These are phyloP conservation scores for Nycticebus coucang DNA, from an alignment of 2,113 vertebrate genomes.

Conservation along the genomic window DNA sequence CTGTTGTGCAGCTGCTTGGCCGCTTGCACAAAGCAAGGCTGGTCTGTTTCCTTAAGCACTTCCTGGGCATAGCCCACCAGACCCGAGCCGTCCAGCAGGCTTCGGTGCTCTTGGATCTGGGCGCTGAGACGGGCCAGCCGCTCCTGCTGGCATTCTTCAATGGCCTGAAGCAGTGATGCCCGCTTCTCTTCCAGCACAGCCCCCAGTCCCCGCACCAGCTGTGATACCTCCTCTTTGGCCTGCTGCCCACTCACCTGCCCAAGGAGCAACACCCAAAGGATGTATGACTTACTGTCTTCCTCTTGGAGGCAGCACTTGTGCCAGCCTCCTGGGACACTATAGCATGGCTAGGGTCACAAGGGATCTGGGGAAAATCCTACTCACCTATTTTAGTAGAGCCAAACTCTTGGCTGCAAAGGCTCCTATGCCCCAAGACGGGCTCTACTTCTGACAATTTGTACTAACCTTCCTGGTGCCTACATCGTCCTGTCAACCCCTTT, in stretches of 20 bases:
- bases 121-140: slow-evolving; percentile 86
- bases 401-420: neutral
- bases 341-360: neutral
- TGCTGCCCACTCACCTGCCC: slow-evolving; percentile 90
- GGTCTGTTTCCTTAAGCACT: slow-evolving; percentile 95
- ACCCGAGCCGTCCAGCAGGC: slow-evolving; percentile 93
- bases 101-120: slow-evolving; percentile 92
- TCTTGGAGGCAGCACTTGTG: neutral
- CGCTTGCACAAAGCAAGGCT: slow-evolving; percentile 96
- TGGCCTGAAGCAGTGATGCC: slow-evolving; percentile 86
- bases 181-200: slow-evolving; percentile 91
- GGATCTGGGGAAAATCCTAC: neutral
- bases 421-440: neutral
- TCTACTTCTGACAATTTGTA: neutral
- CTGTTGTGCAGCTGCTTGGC: slow-evolving; percentile 94
- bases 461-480: neutral
- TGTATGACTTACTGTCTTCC: neutral
- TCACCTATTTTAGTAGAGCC: neutral
- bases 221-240: slow-evolving; percentile 91
- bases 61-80: slow-evolving; percentile 95
- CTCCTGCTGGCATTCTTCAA: slow-evolving; percentile 91
- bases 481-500: neutral
- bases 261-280: neutral
- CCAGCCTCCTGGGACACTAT: neutral
- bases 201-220: slow-evolving; percentile 90